Base-by-base conservation (phyloP, 2,797 vertebrate genomes). In the Tympanoctomys barrerae region DNA sequence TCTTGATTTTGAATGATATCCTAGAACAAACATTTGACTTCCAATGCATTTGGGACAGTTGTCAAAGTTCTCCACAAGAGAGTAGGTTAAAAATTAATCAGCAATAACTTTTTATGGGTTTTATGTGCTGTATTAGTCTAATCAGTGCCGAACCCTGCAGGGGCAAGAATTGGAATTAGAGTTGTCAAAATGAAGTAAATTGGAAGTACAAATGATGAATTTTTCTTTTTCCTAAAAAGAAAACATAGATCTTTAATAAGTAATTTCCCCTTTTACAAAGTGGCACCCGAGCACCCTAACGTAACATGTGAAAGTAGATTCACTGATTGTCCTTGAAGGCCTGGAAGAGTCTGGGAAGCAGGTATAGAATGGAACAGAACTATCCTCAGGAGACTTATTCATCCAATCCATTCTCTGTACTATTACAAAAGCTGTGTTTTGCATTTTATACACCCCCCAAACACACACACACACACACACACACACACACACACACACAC, bases 361-460 rank as follows among this genome's bases (percentile, higher is more conserved):
- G 66, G 90, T 94, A 89, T 86, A 61, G 36, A 97, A 85, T 94
- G 70, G 95, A 97, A 68, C 24, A 96, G 61, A 95, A 97, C 96
- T 97, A 71, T 13, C 54, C 98, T 97, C 71, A 96, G 77, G 79
- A 97, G 96, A 82, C 64, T 75, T 87, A 61, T 78, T 89, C 24
- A 89, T 77, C 97, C 92, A 90, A 42, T 92, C 62, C 91, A 77
- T 68, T 73, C 52, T 97, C 93, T 97, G 7, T 42, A 52, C 96
- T 87, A 90, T 93, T 96, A 92, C 83, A 97, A 97, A 89, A 73
- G 62, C n/a, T 94, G 2, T 75, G 62, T 93, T 97, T 98, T 97
- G 71, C 39, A 70, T 42, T 77, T 5, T 86, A 81, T 96, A 6
- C 31, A n/a, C 81, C 52, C 66, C 82, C 73, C 6, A 39, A 3